Evolutionary conservation across 2,888 invertebrate genomes (phyloP).

Genomic region (Drosophila ustulata): DNA sequence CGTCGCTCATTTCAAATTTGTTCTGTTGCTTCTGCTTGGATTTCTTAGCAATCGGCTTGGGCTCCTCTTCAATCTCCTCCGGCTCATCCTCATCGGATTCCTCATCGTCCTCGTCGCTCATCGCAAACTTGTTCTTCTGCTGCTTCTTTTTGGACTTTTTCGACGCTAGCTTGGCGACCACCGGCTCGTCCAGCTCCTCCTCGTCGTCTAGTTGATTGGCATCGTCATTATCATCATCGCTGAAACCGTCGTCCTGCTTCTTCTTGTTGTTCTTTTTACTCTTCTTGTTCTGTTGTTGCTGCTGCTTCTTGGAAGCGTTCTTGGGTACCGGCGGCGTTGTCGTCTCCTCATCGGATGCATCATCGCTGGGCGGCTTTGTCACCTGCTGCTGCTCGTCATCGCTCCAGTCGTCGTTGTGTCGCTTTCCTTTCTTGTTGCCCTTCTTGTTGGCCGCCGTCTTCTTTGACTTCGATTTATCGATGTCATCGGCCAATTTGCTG

Average conservation of each 20-base stretch:
- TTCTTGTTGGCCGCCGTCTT: constrained; percentile 76
- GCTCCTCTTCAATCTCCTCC: constrained; percentile 37
- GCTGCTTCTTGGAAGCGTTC: constrained; percentile 61
- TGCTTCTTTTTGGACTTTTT: constrained; percentile 83
- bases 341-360: constrained; percentile 40
- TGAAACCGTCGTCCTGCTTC: constrained; percentile 67
- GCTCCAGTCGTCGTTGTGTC: constrained; percentile 86
- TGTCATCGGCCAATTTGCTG: constrained; percentile 80
- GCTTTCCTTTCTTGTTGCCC: constrained; percentile 86
- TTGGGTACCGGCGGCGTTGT: constrained; percentile 11
- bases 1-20: constrained; percentile 34
- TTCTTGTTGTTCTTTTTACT: constrained; percentile 80
- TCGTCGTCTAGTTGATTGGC: constrained; percentile 47
- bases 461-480: constrained; percentile 58
- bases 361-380: constrained; percentile 26
- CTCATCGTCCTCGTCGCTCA: constrained; percentile 79
- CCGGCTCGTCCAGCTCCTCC: constrained; percentile 53
- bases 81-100: constrained; percentile 38
- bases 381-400: constrained; percentile 84
- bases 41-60: constrained; percentile 21
- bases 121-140: constrained; percentile 63
- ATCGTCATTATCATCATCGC: constrained; percentile 70
- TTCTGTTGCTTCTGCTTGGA: constrained; percentile 28
- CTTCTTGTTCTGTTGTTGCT: constrained; percentile 68
- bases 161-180: constrained; percentile 62